Conservation (phyloP, 1,140 invertebrate genomes). For the Procambarus virginalis region DNA sequence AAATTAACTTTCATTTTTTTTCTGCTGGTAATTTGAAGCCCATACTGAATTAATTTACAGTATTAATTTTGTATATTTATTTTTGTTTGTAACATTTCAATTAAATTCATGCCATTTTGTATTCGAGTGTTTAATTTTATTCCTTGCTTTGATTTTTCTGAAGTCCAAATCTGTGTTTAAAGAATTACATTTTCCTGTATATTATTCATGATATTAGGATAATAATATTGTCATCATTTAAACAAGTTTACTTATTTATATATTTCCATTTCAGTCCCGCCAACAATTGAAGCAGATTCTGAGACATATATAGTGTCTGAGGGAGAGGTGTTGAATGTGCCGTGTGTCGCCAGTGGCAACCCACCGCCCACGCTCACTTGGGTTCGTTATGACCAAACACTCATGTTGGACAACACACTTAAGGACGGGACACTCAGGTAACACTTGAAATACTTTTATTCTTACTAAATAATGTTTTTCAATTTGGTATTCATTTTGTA, state of each 20-base stretch:
- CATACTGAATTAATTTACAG: too few species aligned
- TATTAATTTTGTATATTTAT: too few species aligned
- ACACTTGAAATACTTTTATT: not conserved
- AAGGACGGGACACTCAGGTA: constrained; percentile 26
- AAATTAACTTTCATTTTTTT: too few species aligned
- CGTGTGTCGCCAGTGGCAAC: constrained; percentile 73
- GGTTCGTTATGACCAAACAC: constrained; percentile 71
- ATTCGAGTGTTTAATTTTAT: too few species aligned
- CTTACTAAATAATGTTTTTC: not conserved
- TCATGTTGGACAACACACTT: constrained; percentile 18
- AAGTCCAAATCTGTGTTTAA: too few species aligned
- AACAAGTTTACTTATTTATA: not conserved
- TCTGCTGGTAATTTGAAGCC: too few species aligned
- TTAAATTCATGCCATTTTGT: too few species aligned
- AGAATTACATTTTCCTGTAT: too few species aligned
- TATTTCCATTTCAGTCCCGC: not conserved
- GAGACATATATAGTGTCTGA: not conserved
- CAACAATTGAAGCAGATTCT: constrained; percentile 5
- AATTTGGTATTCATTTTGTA: not conserved
- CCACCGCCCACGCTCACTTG: constrained; percentile 74
- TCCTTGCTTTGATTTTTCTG: too few species aligned
- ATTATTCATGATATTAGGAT: too few species aligned
- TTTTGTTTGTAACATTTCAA: too few species aligned
- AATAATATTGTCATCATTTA: too few species aligned
- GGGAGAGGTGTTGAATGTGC: constrained; percentile 33